Conservation (phyloP, 2,888 invertebrate genomes). For the Melanophora roralis region DNA sequence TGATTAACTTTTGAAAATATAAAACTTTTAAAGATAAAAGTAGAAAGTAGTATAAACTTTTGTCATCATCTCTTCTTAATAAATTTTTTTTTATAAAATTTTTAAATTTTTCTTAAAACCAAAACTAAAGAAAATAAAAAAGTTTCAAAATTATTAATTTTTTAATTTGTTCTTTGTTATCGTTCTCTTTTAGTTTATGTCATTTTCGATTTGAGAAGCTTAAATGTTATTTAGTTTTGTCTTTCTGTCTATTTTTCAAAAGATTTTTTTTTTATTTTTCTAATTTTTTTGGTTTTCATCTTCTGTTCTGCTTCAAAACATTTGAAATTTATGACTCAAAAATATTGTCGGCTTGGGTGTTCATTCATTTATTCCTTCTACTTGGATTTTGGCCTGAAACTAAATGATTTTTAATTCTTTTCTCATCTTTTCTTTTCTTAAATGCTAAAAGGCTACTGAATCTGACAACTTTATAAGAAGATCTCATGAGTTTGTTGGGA, state of each 20-base stretch:
- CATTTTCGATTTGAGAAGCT: slow-evolving; percentile 20
- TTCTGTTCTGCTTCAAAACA: slow-evolving; percentile 56
- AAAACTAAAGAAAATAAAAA: neutral
- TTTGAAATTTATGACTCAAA: slow-evolving; percentile 62
- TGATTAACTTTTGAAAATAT: no score
- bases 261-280: neutral
- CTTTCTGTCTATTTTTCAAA: neutral
- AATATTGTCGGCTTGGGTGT: slow-evolving; percentile 15
- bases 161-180: slow-evolving; percentile 64
- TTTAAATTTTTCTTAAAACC: slow-evolving; percentile 30
- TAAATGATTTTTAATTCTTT: neutral
- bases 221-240: neutral
- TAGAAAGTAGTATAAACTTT: no score
- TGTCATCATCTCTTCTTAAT: no score
- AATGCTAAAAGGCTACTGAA: slow-evolving; percentile 1
- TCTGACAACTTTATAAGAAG: no score
- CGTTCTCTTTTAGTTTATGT: neutral
- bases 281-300: slow-evolving; percentile 36
- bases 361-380: no score
- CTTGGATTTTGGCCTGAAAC: slow-evolving; percentile 1
- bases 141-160: slow-evolving; percentile 62
- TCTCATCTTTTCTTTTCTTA: neutral
- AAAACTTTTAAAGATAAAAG: no score
- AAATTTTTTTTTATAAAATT: slow-evolving; percentile 2
- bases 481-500: no score